Percentiles rank a stretch among this genome's conserved stretches.
phyloP scores from a whole-genome alignment of 2,888 invertebrate species.

The Dichetophora obliterata region DNA sequence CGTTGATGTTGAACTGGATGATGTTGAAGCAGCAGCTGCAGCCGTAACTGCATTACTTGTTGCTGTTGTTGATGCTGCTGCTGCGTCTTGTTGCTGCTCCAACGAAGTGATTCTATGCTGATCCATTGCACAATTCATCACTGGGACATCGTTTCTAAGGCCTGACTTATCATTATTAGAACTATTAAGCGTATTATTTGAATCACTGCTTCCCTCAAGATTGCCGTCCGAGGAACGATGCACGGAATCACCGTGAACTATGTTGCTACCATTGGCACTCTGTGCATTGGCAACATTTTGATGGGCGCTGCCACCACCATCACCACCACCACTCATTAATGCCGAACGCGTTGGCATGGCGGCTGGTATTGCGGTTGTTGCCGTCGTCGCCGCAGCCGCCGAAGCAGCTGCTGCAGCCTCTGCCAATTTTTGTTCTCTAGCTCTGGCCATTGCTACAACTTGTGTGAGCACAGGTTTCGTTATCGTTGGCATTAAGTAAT shows the following conservation, averaged over 20 bases:
- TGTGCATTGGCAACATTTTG: constrained; percentile 33
- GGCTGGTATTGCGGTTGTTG: constrained; percentile 45
- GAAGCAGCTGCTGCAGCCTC: constrained; percentile 22
- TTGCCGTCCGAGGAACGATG: constrained; percentile 47
- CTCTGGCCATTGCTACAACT: constrained; percentile 38
- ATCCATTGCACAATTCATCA: constrained; percentile 68
- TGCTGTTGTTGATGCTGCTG: constrained; percentile 44
- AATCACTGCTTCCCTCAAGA: constrained; percentile 56
- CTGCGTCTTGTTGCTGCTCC: constrained; percentile 43
- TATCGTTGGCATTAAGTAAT: constrained; percentile 58
- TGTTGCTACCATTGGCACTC: constrained; percentile 37
- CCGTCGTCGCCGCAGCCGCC: constrained; percentile 39
- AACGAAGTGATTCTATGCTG: constrained; percentile 52
- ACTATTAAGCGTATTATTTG: constrained; percentile 61
- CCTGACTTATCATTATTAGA: constrained; percentile 57
- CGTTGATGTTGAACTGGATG: constrained; percentile 29
- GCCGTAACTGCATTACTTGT: constrained; percentile 26
- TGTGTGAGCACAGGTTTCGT: constrained; percentile 61
- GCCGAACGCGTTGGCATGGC: constrained; percentile 41
- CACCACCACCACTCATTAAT: constrained; percentile 33
- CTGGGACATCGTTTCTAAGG: constrained; percentile 66
- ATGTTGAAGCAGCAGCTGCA: constrained; percentile 2
- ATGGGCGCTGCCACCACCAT: constrained; percentile 33
- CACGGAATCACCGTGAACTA: neutral
- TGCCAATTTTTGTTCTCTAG: constrained; percentile 36